Base-by-base conservation (phyloP, 1,140 invertebrate species). In the Bradynema listronoti region DNA sequence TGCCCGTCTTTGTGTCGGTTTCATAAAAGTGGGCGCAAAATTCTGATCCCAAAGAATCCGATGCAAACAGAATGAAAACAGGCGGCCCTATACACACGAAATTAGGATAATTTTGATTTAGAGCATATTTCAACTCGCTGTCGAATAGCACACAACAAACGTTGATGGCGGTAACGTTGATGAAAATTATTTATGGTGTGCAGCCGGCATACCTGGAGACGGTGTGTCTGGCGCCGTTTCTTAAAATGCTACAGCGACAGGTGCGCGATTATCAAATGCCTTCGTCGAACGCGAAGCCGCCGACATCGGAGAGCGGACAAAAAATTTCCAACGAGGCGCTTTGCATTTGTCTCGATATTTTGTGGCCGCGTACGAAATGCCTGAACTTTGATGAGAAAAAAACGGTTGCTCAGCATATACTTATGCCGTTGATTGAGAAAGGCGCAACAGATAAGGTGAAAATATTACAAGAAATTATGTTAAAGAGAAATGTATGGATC, bases 401-500 rank as follows among this genome's bases (percentile, higher is more conserved):
- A 16, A 65, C 14, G 14, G 22, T 63, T 54, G 30, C 50, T 32
- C 61, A 63, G 55, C 22, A 45, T 54, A 42, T 63, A 36, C 24
- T 63, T 16, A n/a, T 63, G 19, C 61, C 61, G 11, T 47, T 63
- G 43, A 66, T 63, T 33, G 61, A 63, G 27, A 63, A 63, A 24
- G 41, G 41, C 16, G 63, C 58, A 24, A 57, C 45, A 5, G 58
- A 59, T 59, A 59, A 59, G 47, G 61, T 59, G 34, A 61, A 61
- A 22, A 57, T 59, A 63, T 24, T 2, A 4, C 30, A 50, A 1
- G 16, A 33, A n/a, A n/a, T n/a, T n/a, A n/a, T n/a, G n/a, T n/a
- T n/a, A n/a, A n/a, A n/a, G n/a, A n/a, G n/a, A n/a, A n/a, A n/a
- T n/a, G n/a, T n/a, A n/a, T n/a, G n/a, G n/a, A n/a, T n/a, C n/a